These are phyloP conservation scores for Pteruthius melanotis DNA, from an alignment of 2,113 vertebrate genomes.

Conservation along the genomic window DNA sequence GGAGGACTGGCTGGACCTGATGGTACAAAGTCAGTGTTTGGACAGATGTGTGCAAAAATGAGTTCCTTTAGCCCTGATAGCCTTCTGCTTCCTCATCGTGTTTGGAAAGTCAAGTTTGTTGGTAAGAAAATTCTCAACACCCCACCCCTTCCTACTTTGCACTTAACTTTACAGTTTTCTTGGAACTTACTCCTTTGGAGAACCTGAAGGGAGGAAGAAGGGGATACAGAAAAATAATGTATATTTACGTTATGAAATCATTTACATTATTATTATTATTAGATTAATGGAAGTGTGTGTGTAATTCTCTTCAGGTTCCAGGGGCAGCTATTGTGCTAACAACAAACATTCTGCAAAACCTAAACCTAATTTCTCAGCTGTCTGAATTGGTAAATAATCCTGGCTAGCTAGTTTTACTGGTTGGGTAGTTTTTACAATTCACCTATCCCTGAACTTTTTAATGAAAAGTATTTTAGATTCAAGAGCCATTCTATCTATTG, in stretches of 20 bases:
- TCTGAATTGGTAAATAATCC: background rate
- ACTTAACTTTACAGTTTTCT: background rate
- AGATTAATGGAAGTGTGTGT: background rate
- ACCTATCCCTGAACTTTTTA: background rate
- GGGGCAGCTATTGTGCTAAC: background rate
- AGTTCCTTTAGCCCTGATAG: constrained; percentile 95
- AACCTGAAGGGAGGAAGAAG: background rate
- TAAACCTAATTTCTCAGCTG: background rate
- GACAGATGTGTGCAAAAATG: constrained; percentile 99
- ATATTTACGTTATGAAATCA: no score
- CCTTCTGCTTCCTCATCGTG: constrained; percentile 93
- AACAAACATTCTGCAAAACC: background rate
- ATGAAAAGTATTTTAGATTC: background rate
- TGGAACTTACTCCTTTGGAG: background rate
- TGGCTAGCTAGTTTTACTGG: background rate
- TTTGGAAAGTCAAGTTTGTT: constrained; percentile 99
- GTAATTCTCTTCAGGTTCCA: background rate
- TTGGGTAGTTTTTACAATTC: background rate
- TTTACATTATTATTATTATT: no score
- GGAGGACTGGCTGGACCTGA: constrained; percentile 95
- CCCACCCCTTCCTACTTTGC: background rate
- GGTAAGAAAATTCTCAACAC: constrained; percentile 71
- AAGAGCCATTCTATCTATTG: background rate
- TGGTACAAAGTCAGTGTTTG: constrained; percentile 97
- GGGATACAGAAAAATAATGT: background rate